phyloP scores from a whole-genome alignment of 2,113 vertebrate species.

The Malurus melanocephalus region DNA sequence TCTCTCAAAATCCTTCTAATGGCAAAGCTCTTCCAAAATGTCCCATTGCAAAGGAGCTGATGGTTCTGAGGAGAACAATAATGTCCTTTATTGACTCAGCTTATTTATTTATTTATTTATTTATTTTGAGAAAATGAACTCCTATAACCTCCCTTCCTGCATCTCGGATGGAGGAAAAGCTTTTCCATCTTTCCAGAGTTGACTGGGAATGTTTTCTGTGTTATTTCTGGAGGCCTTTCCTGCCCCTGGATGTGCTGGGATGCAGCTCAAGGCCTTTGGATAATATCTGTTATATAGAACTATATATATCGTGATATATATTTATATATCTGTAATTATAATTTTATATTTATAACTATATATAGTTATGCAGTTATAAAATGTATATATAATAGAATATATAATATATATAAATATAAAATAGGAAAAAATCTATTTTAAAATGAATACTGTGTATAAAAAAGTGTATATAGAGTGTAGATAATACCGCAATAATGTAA shows the following conservation, averaged over 20 bases:
- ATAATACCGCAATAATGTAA: no score
- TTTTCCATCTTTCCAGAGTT: not conserved
- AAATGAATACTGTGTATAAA: not conserved
- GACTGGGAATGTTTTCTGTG: fast-evolving
- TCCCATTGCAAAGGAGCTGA: not conserved
- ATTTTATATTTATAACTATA: no score
- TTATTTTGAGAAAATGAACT: not conserved
- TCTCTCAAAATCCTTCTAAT: not conserved
- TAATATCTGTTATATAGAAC: no score
- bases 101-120: not conserved
- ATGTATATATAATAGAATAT: not conserved
- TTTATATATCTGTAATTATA: no score
- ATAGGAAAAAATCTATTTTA: no score
- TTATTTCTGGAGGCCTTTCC: fast-evolving
- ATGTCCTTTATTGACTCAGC: not conserved
- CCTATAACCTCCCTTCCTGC: fast-evolving
- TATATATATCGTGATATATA: no score
- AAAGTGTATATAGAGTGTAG: not conserved
- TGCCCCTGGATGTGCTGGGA: not conserved
- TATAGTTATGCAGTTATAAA: no score
- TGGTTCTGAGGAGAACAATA: not conserved
- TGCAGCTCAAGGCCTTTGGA: not conserved
- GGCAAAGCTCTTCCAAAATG: not conserved
- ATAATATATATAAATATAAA: not conserved
- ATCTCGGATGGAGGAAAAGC: not conserved